phyloP scores from a whole-genome alignment of 2,888 invertebrate genomes.

The Stenoptilia bipunctidactyla region DNA sequence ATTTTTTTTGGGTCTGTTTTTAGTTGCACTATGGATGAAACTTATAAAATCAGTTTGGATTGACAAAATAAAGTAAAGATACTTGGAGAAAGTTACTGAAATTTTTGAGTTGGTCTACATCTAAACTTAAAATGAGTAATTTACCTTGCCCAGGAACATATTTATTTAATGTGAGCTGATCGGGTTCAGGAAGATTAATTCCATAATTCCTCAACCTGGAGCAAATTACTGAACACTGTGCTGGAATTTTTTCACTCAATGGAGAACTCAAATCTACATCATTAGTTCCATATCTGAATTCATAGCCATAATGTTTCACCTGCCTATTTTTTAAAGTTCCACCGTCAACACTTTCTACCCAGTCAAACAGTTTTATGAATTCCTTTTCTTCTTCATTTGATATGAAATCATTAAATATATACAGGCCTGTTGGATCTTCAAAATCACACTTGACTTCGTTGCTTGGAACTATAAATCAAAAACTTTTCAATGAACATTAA shows the following conservation, averaged over 20 bases:
- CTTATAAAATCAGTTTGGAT: too few relatives aligned
- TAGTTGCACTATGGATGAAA: too few relatives aligned
- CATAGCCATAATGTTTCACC: constrained; percentile 93
- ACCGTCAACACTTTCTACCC: constrained; percentile 37
- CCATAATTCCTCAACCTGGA: constrained; percentile 55
- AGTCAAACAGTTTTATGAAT: constrained; percentile 73
- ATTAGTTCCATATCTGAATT: constrained; percentile 90
- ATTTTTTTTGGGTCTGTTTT: too few relatives aligned
- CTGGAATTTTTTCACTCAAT: constrained; percentile 77
- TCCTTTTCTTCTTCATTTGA: constrained; percentile 74
- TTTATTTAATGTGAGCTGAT: constrained; percentile 89
- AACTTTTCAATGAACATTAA: too few relatives aligned
- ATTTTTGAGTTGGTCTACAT: too few relatives aligned
- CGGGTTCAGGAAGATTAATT: constrained; percentile 65
- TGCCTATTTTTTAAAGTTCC: constrained; percentile 80
- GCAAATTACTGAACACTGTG: constrained; percentile 77
- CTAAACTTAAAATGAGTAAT: background rate
- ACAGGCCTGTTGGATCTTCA: constrained; percentile 76
- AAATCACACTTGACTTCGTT: constrained; percentile 37
- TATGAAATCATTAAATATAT: constrained; percentile 79
- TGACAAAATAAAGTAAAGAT: too few relatives aligned
- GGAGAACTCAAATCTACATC: constrained; percentile 82
- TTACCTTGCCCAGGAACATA: constrained; percentile 88
- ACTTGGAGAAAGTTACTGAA: too few relatives aligned
- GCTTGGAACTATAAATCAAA: constrained; percentile 43